Evolutionary conservation across 1,140 invertebrate genomes (phyloP).

Genomic region (Drosophila varians): DNA sequence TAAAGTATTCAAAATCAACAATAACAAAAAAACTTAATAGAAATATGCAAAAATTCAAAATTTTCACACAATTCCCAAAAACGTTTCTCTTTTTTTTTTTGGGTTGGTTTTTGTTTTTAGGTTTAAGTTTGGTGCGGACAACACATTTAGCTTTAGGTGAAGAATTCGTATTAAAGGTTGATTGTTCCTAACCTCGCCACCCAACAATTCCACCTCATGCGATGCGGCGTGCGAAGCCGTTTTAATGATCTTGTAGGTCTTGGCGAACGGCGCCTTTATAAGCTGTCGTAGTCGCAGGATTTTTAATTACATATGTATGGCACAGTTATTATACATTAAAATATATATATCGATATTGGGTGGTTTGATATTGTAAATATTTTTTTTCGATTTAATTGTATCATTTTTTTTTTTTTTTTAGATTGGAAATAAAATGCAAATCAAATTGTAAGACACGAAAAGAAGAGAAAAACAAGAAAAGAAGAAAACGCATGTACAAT

Average conservation of each 20-base stretch:
- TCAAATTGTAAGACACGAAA: constrained; percentile 48
- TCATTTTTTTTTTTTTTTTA: neutral
- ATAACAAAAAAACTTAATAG: constrained; percentile 21
- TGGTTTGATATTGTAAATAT: constrained; percentile 2
- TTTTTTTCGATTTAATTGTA: constrained; percentile 17
- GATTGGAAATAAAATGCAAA: constrained; percentile 59
- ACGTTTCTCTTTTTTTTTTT: constrained; percentile 13
- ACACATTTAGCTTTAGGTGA: constrained; percentile 71
- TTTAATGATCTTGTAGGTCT: constrained; percentile 97
- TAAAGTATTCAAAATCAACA: constrained; percentile 33
- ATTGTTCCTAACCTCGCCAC: constrained; percentile 84
- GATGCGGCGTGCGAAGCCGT: constrained; percentile 89
- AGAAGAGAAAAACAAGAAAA: constrained; percentile 50
- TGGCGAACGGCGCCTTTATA: constrained; percentile 97
- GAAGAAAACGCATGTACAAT: constrained; percentile 66
- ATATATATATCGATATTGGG: neutral
- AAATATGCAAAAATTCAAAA: constrained; percentile 51
- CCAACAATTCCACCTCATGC: constrained; percentile 88
- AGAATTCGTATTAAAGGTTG: constrained; percentile 70
- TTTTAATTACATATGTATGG: constrained; percentile 37
- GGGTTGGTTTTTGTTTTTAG: constrained; percentile 27
- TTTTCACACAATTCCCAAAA: constrained; percentile 72
- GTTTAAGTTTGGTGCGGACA: constrained; percentile 54
- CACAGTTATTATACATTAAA: constrained; percentile 35
- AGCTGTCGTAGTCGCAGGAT: constrained; percentile 86